Base-by-base conservation (phyloP, 1,140 invertebrate species). In the Colletes gigas region DNA sequence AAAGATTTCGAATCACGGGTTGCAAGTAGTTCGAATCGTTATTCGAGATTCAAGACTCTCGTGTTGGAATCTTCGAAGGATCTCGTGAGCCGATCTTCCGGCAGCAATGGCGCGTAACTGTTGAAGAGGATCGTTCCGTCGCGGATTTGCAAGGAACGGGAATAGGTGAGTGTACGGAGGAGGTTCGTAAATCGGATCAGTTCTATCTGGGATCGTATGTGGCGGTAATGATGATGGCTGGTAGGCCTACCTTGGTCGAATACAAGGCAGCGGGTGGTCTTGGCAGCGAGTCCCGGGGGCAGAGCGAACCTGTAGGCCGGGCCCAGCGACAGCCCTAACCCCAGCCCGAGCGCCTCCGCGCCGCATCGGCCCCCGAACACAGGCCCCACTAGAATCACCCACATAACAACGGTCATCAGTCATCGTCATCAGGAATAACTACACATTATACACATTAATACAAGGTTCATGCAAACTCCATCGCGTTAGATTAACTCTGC, bases 341-440 rank as follows among this genome's bases (percentile, higher is more conserved):
- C 93, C 88, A 94, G 90, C 90, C 93, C 93, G 87, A 94, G 92
- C 90, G 93, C 93, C 91, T 93, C 93, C 86, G 93, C 92, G 91
- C 93, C 93, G 92, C 93, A 93, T 93, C 93, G 93, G 90, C 93
- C 93, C 92, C 93, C 93, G 92, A 93, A 93, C 92, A 93, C 90
- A 90, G 92, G 93, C 89, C 93, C 93, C 90, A 93, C 93, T 94
- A 94, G 88, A 94, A 94, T 90, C 83, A 92, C 89, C 89, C 90
- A 89, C 83, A 83, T 81, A 88, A 88, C 62, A 89, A 83, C 78
- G 86, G 83, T 90, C 89, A 90, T 92, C 90, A 92, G 90, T 92
- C 89, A 92, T 92, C 90, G 68, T 88, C 89, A 90, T 85, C 60
- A 85, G 68, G 59, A 76, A 44, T 62, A 54, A 44, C n/a, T 67